Percentiles rank a stretch among this genome's conserved stretches.
Evolutionary conservation across 2,888 invertebrate genomes (phyloP).

Genomic region (Sphaerophoria rueppellii): DNA sequence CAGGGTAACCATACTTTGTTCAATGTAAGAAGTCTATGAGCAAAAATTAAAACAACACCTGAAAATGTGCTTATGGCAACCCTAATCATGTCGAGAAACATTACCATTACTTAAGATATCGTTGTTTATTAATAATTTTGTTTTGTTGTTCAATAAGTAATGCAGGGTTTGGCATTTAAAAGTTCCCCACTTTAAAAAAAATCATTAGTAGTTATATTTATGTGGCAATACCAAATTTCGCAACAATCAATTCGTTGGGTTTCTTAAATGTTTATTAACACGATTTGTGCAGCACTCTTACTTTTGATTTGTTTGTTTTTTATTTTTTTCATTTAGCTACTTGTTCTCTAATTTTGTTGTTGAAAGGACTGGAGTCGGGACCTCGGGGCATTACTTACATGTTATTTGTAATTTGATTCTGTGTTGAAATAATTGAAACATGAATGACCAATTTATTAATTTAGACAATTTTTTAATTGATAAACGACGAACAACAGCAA

Average conservation of each 20-base stretch:
- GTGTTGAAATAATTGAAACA: too few relatives aligned
- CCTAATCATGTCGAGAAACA: neutral
- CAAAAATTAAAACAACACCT: neutral
- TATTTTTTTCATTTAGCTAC: too few relatives aligned
- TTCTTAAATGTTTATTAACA: conserved; percentile 64
- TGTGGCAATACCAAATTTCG: conserved; percentile 43
- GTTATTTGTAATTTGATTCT: too few relatives aligned
- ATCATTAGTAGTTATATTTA: conserved; percentile 49
- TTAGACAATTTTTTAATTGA: too few relatives aligned
- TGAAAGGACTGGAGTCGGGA: too few relatives aligned
- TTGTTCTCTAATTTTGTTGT: too few relatives aligned
- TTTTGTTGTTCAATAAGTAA: conserved; percentile 20
- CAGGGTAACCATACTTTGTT: neutral
- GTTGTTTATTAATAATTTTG: conserved; percentile 21
- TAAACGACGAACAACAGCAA: too few relatives aligned
- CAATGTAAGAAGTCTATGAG: too few relatives aligned
- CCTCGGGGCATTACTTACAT: too few relatives aligned
- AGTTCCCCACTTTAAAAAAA: conserved; percentile 31
- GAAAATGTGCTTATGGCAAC: neutral
- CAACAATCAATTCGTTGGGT: conserved; percentile 34
- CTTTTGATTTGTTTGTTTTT: too few relatives aligned
- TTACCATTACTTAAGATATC: conserved; percentile 1
- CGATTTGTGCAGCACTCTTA: neutral
- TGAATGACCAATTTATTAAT: too few relatives aligned
- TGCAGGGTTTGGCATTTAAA: conserved; percentile 51